phyloP scores from a whole-genome alignment of 2,888 invertebrate species.

The Oithona nana region DNA sequence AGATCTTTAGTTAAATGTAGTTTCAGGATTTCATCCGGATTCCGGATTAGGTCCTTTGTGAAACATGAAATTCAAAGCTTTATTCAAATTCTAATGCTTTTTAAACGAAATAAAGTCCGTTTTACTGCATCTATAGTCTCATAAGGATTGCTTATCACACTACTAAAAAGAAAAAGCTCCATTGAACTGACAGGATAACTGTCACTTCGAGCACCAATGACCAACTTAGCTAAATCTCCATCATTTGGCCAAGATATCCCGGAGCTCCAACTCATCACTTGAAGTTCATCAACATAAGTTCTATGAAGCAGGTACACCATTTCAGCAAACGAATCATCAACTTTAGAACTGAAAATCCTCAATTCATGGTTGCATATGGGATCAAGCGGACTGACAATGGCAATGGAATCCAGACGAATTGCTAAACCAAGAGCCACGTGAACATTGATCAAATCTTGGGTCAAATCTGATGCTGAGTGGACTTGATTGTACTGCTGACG shows the following conservation, averaged over 20 bases:
- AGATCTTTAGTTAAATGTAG: too few species aligned
- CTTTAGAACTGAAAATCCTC: slow-evolving; percentile 25
- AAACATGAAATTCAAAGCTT: too few species aligned
- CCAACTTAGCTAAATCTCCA: slow-evolving; percentile 24
- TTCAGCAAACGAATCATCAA: slow-evolving; percentile 25
- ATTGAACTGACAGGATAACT: slow-evolving; percentile 29
- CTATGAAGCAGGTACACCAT: slow-evolving; percentile 26
- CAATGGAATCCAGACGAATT: slow-evolving; percentile 24
- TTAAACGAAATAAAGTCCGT: too few species aligned
- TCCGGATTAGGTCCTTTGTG: too few species aligned
- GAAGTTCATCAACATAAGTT: slow-evolving; percentile 22
- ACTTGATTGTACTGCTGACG: neutral
- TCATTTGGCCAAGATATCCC: slow-evolving; percentile 26
- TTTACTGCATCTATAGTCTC: neutral
- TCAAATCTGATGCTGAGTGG: neutral
- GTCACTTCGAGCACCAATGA: slow-evolving; percentile 28
- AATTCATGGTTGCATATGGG: slow-evolving; percentile 30
- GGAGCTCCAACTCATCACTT: slow-evolving; percentile 26
- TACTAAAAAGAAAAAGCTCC: slow-evolving; percentile 29
- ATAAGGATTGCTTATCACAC: slow-evolving; percentile 21
- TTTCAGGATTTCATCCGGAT: too few species aligned
- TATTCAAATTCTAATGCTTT: too few species aligned
- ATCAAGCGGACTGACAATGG: slow-evolving; percentile 27
- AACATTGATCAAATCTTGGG: slow-evolving; percentile 23
- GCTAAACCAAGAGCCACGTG: slow-evolving; percentile 28